Percentiles rank a stretch among this genome's conserved stretches.
phyloP scores from a whole-genome alignment of 2,113 vertebrate genomes.

The Apteryx mantelli region DNA sequence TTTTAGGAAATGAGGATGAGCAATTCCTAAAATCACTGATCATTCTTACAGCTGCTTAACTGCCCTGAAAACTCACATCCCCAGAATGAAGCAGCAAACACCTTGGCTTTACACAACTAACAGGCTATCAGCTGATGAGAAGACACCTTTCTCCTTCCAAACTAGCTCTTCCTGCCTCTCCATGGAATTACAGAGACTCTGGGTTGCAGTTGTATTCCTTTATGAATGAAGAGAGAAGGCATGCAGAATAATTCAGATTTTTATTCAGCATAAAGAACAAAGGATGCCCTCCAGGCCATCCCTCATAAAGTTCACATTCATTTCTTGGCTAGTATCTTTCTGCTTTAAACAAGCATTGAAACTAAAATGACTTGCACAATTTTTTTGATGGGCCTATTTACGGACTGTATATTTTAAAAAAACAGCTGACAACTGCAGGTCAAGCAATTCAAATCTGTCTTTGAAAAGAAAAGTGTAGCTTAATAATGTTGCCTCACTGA shows the following conservation, averaged over 20 bases:
- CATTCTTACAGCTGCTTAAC: not conserved
- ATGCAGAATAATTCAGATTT: not conserved
- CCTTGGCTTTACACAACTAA: not conserved
- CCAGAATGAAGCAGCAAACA: not conserved
- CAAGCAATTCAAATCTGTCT: not conserved
- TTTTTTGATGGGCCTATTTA: not conserved
- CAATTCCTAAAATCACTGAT: not conserved
- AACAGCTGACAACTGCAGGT: not conserved
- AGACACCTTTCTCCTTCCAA: not conserved
- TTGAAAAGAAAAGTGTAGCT: not conserved
- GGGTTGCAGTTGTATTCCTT: not conserved
- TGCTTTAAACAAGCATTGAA: not conserved
- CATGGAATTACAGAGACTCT: accelerated
- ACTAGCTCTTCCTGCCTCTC: not conserved
- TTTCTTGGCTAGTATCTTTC: not conserved
- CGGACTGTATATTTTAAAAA: not conserved
- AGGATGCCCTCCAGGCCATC: not conserved
- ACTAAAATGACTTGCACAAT: not conserved
- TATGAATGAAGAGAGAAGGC: not conserved
- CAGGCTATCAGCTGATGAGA: accelerated
- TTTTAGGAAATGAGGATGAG: not conserved
- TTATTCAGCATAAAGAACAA: not conserved
- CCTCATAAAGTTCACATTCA: not conserved
- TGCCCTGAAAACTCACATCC: not conserved
- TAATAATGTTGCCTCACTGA: not conserved